These are phyloP conservation scores for Loris lydekkerianus DNA, from an alignment of 2,797 vertebrate species.

Conservation along the genomic window DNA sequence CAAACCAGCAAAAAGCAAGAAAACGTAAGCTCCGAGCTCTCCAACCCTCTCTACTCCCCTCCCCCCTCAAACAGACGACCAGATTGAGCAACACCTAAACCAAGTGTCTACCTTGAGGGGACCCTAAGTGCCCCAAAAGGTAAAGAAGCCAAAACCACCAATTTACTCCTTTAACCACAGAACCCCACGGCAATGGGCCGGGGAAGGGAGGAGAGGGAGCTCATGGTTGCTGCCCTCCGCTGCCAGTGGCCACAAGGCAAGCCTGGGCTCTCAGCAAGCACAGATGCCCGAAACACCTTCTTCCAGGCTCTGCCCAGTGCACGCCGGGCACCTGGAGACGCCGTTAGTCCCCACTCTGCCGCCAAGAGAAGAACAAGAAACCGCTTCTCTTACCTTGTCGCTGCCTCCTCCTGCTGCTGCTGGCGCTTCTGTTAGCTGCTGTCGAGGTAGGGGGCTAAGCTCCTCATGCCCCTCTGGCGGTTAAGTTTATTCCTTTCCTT, in stretches of 20 bases:
- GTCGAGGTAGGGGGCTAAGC: slow-evolving; percentile 59
- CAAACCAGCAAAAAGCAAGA: slow-evolving; percentile 73
- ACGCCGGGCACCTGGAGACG: slow-evolving; percentile 79
- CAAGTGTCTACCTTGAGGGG: neutral
- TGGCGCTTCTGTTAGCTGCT: slow-evolving; percentile 77
- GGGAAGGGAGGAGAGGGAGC: slow-evolving; percentile 69
- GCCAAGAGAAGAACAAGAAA: slow-evolving; percentile 87
- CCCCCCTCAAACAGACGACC: slow-evolving; percentile 37
- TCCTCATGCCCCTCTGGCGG: slow-evolving; percentile 76
- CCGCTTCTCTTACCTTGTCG: slow-evolving; percentile 89
- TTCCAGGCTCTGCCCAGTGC: slow-evolving; percentile 28
- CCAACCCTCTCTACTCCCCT: slow-evolving; percentile 6
- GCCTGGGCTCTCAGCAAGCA: slow-evolving; percentile 69
- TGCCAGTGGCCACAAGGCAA: slow-evolving; percentile 59
- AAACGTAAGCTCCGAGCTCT: slow-evolving; percentile 74
- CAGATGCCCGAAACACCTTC: slow-evolving; percentile 66
- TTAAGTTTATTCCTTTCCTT: slow-evolving; percentile 88
- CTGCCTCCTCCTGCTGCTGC: slow-evolving; percentile 80
- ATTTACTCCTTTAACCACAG: slow-evolving; percentile 62
- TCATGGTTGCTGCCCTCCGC: slow-evolving; percentile 65
- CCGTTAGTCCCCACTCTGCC: slow-evolving; percentile 47
- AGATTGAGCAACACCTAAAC: slow-evolving; percentile 70
- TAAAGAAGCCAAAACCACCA: slow-evolving; percentile 81
- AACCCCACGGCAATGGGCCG: slow-evolving; percentile 61
- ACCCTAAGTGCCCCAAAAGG: slow-evolving; percentile 65